phyloP scores from a whole-genome alignment of 2,113 vertebrate genomes.

The Brachypodius melanocephalos region DNA sequence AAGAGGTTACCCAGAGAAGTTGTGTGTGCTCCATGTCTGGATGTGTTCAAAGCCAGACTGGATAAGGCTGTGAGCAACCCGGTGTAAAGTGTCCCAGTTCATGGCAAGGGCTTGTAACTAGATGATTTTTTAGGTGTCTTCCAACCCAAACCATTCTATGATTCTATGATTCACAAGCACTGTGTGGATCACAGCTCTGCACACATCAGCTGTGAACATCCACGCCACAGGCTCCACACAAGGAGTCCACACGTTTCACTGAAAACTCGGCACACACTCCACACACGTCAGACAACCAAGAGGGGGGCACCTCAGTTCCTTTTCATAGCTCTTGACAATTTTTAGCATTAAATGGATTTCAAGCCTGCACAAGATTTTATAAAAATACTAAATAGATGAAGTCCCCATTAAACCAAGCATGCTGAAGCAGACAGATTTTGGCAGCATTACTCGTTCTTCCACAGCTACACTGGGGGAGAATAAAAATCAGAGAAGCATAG shows the following conservation, averaged over 20 bases:
- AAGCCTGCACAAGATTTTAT: neutral
- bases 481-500: neutral
- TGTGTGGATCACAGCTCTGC: neutral
- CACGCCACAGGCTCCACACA: rapidly evolving
- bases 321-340: neutral
- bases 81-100: neutral
- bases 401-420: neutral
- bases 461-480: neutral
- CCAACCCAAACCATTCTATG: neutral
- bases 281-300: rapidly evolving
- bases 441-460: neutral
- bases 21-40: neutral
- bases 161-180: neutral
- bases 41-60: neutral
- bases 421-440: neutral
- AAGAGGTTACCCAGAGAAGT: neutral
- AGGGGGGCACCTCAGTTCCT: neutral
- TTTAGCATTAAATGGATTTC: neutral
- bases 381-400: neutral
- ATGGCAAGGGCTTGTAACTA: neutral
- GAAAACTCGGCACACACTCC: neutral
- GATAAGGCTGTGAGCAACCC: neutral
- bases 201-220: neutral
- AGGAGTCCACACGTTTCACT: rapidly evolving
- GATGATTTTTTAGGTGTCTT: neutral